Evolutionary conservation across 37 sponge, comb jelly and placozoan species (phyloP).

Genomic region (Aphrocallistes beatrix): DNA sequence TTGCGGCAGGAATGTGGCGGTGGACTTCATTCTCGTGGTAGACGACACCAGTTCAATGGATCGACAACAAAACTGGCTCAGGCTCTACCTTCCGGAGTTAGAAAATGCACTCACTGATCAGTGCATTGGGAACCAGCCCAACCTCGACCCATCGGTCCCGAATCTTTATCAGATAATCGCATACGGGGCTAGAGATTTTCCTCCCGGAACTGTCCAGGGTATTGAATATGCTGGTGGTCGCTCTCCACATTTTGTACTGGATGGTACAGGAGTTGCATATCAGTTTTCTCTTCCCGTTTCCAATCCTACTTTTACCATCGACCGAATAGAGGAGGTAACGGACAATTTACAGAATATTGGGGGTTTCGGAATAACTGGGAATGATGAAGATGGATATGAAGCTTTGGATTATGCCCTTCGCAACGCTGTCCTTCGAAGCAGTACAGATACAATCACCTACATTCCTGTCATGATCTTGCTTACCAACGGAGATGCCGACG

Average conservation of each 20-base stretch:
- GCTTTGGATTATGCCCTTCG: background rate
- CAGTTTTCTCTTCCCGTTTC: background rate
- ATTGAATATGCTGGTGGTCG: background rate
- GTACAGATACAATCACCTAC: background rate
- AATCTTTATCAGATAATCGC: background rate
- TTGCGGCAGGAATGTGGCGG: constrained; percentile 13
- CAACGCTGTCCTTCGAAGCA: background rate
- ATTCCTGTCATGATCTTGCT: background rate
- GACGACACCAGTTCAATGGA: constrained; percentile 3
- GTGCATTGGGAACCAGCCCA: background rate
- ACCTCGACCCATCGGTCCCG: too few species aligned
- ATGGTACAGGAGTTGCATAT: background rate
- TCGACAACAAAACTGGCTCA: background rate
- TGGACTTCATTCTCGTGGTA: background rate
- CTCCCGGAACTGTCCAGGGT: background rate
- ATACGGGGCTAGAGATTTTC: background rate
- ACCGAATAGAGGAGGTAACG: background rate
- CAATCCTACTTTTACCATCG: background rate
- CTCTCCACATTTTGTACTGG: background rate
- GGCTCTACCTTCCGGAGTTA: background rate
- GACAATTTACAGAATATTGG: background rate
- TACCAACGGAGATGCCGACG: background rate
- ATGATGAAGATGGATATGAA: background rate
- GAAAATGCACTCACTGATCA: background rate
- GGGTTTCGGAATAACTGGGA: background rate